phyloP scores from a whole-genome alignment of 1,140 invertebrate species.

The Ceratoteleas bidentatus region DNA sequence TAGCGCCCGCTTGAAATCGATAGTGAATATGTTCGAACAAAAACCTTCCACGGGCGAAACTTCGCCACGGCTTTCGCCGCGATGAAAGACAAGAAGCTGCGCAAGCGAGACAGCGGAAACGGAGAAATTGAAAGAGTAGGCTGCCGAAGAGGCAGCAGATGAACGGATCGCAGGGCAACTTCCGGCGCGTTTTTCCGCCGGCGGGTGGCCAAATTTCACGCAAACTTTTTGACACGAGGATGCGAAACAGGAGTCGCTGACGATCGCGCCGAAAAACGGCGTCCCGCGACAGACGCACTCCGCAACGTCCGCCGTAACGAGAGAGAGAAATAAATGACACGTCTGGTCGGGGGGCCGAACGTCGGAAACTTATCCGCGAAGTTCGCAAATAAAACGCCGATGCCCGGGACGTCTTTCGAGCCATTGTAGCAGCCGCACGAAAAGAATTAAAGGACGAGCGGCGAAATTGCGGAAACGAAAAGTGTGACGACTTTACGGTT shows the following conservation, averaged over 20 bases:
- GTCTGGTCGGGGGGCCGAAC: constrained; percentile 21
- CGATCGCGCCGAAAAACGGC: constrained; percentile 46
- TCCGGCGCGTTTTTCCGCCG: constrained; percentile 50
- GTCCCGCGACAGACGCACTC: constrained; percentile 23
- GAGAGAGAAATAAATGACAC: constrained; percentile 47
- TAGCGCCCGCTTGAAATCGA: constrained; percentile 60
- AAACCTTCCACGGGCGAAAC: constrained; percentile 56
- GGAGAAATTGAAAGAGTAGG: constrained; percentile 53
- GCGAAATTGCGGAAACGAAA: too few species aligned
- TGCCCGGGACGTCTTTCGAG: constrained; percentile 2
- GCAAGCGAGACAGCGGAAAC: constrained; percentile 22
- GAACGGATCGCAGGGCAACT: constrained; percentile 57
- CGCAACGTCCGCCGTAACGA: constrained; percentile 30
- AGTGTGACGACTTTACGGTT: too few species aligned
- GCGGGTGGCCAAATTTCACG: constrained; percentile 50
- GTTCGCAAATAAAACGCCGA: constrained; percentile 31
- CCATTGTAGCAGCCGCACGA: neutral
- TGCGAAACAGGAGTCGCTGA: constrained; percentile 59
- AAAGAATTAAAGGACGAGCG: constrained; percentile 12
- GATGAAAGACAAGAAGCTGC: constrained; percentile 43
- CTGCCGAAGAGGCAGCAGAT: constrained; percentile 41
- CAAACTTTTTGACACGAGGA: constrained; percentile 56
- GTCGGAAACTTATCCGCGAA: constrained; percentile 27
- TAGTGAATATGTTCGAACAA: constrained; percentile 68
- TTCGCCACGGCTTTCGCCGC: constrained; percentile 57